phyloP scores from a whole-genome alignment of 2,797 vertebrate species.

The Aselliscus stoliczkanus region DNA sequence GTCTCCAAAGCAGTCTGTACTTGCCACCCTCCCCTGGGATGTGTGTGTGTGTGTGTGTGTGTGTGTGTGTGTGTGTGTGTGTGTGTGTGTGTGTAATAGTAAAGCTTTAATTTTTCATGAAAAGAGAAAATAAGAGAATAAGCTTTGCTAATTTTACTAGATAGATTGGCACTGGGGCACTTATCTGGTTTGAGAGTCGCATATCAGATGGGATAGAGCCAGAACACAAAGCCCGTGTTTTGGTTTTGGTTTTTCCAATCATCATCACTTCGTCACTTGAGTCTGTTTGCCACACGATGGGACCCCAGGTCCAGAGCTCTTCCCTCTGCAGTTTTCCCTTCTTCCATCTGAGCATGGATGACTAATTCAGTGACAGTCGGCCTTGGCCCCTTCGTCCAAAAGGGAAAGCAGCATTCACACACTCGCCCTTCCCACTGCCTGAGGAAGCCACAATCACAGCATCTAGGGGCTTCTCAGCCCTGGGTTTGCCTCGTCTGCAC shows the following conservation, averaged over 20 bases:
- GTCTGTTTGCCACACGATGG: not conserved
- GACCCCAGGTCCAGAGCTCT: not conserved
- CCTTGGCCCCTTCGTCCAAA: not conserved
- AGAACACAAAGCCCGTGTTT: not conserved
- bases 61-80: no score
- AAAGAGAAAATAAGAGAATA: not conserved
- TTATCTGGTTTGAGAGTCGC: not conserved
- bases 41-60: no score
- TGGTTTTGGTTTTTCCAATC: not conserved
- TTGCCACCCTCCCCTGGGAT: no score
- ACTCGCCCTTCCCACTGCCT: not conserved
- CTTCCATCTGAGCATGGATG: not conserved
- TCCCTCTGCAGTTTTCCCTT: not conserved
- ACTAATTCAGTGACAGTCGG: not conserved
- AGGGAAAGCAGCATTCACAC: fast-evolving
- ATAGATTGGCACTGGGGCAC: not conserved
- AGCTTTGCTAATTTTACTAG: not conserved
- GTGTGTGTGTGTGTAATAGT: no score
- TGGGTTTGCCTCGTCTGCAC: not conserved
- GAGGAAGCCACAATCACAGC: fast-evolving
- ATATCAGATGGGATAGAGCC: not conserved
- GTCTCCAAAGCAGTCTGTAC: not conserved
- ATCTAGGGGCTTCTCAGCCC: not conserved
- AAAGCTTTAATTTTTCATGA: not conserved
- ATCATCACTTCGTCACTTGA: not conserved